phyloP scores from a whole-genome alignment of 2,113 vertebrate genomes.

The Notothenia rossii region DNA sequence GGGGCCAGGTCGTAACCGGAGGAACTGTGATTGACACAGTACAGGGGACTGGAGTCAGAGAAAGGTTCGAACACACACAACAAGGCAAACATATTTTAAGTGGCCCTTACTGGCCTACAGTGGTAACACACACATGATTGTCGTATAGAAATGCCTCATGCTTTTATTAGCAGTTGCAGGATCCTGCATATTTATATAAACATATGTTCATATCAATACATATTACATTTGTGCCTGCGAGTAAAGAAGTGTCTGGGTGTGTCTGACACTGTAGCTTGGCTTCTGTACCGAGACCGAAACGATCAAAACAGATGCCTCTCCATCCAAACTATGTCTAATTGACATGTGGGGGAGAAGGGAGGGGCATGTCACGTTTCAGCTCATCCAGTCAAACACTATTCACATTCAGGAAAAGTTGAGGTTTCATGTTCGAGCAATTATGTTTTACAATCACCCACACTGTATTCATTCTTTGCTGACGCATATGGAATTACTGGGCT shows the following conservation, averaged over 20 bases:
- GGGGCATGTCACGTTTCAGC: constrained; percentile 26
- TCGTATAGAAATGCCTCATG: neutral
- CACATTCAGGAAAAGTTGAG: constrained; percentile 65
- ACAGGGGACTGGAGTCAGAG: constrained; percentile 57
- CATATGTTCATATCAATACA: neutral
- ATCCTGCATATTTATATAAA: constrained; percentile 11
- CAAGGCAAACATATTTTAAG: constrained; percentile 18
- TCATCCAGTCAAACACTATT: constrained; percentile 42
- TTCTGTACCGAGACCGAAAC: constrained; percentile 9
- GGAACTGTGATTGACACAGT: constrained; percentile 80
- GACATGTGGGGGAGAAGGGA: constrained; percentile 14
- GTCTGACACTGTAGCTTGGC: neutral
- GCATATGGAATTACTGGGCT: constrained; percentile 70
- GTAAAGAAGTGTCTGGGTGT: neutral
- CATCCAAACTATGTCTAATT: constrained; percentile 27
- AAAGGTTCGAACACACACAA: constrained; percentile 39
- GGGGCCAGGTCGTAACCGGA: constrained; percentile 69
- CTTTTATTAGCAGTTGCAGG: neutral
- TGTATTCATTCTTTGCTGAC: constrained; percentile 70
- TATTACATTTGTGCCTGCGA: neutral
- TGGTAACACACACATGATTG: constrained; percentile 7
- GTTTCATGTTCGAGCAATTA: constrained; percentile 62
- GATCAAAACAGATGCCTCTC: constrained; percentile 54
- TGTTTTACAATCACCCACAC: constrained; percentile 68
- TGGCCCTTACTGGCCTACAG: constrained; percentile 10